Base-by-base conservation (phyloP, 2,797 vertebrate species). In the Tauraco hartlaubi region DNA sequence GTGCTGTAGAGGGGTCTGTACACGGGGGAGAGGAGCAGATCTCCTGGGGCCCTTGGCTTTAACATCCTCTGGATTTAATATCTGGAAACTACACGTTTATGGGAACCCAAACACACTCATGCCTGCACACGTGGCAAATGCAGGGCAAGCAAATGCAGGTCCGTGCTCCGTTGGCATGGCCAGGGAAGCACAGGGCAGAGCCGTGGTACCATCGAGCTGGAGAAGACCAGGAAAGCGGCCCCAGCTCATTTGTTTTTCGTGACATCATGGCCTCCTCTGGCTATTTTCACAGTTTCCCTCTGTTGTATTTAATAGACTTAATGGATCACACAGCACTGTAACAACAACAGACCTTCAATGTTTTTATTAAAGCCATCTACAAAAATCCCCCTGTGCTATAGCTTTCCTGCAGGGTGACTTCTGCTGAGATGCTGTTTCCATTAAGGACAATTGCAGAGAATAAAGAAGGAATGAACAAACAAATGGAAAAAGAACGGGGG, bases 311-410 rank as follows among this genome's bases (percentile, higher is more conserved):
- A 96, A 95, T 97, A 92, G 90, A 91, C 91, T 96, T 97, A 96
- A 97, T 97, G 96, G 95, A 96, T 97, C 96, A 96, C 96, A 90
- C 96, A 88, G 92, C 95, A 96, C 93, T 95, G 13, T 95, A 97
- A 97, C 94, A 96, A 95, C 91, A 97, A 96, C 92, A 96, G 95
- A 95, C 92, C 94, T 95, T 96, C 94, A 94, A 68, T 95, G 96
- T 95, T 96, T 97, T 97, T 96, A 97, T 97, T 97, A 96, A 97
- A 97, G 95, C 95, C 96, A 96, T 97, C 95, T 82, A 97, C 78
- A 96, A 95, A 96, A 97, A 93, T 93, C 95, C 95, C 96, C 94
- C 96, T 96, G 93, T 83, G 77, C 88, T 91, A 6, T 3, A 85
- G 94, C 83, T 88, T 96, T 96, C 96, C 95, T 96, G 96, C 84